Percentiles rank a stretch among this genome's conserved stretches.
These are phyloP conservation scores for Scyliorhinus canicula DNA, from an alignment of 2,797 vertebrate species.

Conservation along the genomic window DNA sequence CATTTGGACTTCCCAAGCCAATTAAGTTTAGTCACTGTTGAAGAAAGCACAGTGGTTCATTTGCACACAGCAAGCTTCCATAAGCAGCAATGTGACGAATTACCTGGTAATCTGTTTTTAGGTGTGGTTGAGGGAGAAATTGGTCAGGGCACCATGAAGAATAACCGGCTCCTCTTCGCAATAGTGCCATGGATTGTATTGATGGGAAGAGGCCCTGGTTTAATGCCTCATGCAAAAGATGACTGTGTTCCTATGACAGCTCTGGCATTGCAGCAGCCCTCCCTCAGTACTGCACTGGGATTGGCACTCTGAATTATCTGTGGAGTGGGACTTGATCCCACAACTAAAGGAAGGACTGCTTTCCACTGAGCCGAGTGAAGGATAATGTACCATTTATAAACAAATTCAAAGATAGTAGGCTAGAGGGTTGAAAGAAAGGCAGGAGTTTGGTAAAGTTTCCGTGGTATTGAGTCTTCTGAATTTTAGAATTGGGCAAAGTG, in stretches of 20 bases:
- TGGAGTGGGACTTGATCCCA: not conserved
- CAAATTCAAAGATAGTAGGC: not conserved
- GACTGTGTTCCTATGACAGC: not conserved
- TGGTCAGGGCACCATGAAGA: not conserved
- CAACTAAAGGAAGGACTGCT: not conserved
- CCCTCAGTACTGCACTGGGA: not conserved
- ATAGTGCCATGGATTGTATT: not conserved
- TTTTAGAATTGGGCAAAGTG: not conserved
- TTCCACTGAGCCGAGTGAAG: not conserved
- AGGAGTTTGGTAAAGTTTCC: not conserved
- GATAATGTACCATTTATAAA: not conserved
- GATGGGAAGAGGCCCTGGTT: not conserved
- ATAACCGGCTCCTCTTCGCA: not conserved
- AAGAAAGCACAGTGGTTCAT: not conserved
- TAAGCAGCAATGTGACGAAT: not conserved
- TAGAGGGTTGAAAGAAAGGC: not conserved
- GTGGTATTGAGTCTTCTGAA: not conserved
- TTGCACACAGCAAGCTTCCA: not conserved
- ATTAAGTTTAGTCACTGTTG: not conserved
- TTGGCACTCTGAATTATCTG: not conserved
- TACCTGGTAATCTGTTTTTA: not conserved
- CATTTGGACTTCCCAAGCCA: not conserved
- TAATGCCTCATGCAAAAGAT: not conserved
- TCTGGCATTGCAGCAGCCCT: not conserved
- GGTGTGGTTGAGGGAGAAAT: not conserved